Conservation (phyloP, 2,797 vertebrate species). For the Vultur gryphus region DNA sequence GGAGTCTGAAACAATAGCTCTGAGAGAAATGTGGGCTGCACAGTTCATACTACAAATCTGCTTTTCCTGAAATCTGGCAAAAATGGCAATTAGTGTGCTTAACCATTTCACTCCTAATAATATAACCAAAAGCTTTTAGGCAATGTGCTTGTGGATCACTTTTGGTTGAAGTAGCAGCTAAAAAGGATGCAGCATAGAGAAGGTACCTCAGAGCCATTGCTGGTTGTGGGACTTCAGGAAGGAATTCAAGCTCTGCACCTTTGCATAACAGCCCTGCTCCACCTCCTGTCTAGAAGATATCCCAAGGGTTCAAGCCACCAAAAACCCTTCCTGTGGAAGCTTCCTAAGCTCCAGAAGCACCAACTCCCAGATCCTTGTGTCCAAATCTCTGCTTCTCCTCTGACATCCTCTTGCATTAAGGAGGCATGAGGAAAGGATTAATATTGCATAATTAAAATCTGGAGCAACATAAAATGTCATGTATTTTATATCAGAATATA, state of each 20-base stretch:
- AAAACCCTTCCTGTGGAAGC: not conserved
- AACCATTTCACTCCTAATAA: not conserved
- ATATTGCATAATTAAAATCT: not conserved
- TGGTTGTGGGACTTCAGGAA: not conserved
- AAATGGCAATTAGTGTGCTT: not conserved
- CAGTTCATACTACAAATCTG: not conserved
- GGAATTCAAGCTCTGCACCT: not conserved
- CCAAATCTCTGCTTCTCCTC: not conserved
- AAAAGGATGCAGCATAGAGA: not conserved
- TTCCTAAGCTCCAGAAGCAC: not conserved
- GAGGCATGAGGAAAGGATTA: not conserved
- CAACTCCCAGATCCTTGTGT: not conserved
- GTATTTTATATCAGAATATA: not conserved
- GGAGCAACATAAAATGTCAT: not conserved
- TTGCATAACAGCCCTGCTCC: not conserved
- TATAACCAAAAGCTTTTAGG: not conserved
- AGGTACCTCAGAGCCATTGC: not conserved
- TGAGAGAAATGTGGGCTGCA: not conserved
- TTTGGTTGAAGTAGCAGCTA: not conserved
- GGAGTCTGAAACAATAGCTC: not conserved
- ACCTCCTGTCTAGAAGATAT: not conserved
- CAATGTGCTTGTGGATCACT: not conserved
- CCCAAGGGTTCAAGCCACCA: not conserved
- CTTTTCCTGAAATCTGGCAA: not conserved
- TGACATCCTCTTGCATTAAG: not conserved